Conservation (phyloP, 2,797 vertebrate genomes). For the Gephyroberyx darwinii region DNA sequence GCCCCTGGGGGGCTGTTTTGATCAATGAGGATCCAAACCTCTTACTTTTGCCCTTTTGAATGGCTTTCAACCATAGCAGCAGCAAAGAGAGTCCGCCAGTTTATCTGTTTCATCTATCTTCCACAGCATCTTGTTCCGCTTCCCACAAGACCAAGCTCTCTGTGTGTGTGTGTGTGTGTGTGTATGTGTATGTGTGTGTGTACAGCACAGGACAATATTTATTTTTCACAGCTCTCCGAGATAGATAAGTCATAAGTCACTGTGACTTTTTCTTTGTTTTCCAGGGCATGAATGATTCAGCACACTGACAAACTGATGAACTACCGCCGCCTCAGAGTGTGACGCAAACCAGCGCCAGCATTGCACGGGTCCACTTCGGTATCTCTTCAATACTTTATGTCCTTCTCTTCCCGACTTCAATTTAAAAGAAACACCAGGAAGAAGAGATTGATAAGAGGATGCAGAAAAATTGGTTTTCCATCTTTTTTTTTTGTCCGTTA, state of each 20-base stretch:
- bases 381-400: slow-evolving; percentile 20
- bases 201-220: slow-evolving; percentile 24
- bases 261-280: slow-evolving; percentile 48
- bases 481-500: background rate
- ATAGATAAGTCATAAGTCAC: slow-evolving; percentile 52
- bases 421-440: background rate
- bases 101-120: slow-evolving; percentile 59
- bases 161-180: background rate
- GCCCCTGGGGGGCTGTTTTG: slow-evolving; percentile 39
- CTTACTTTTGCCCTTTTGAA: slow-evolving; percentile 50
- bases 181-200: background rate
- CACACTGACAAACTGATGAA: slow-evolving; percentile 46
- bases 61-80: slow-evolving; percentile 30
- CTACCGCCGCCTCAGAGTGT: background rate
- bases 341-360: slow-evolving; percentile 7
- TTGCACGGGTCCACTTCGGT: background rate
- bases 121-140: slow-evolving; percentile 35
- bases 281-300: slow-evolving; percentile 51
- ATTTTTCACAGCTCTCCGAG: slow-evolving; percentile 15
- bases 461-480: slow-evolving; percentile 23
- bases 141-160: slow-evolving; percentile 28
- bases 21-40: slow-evolving; percentile 54
- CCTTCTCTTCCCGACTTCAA: slow-evolving; percentile 6
- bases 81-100: slow-evolving; percentile 33
- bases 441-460: slow-evolving; percentile 12